phyloP scores from a whole-genome alignment of 2,888 invertebrate species.

The Cerastis rubricosa region DNA sequence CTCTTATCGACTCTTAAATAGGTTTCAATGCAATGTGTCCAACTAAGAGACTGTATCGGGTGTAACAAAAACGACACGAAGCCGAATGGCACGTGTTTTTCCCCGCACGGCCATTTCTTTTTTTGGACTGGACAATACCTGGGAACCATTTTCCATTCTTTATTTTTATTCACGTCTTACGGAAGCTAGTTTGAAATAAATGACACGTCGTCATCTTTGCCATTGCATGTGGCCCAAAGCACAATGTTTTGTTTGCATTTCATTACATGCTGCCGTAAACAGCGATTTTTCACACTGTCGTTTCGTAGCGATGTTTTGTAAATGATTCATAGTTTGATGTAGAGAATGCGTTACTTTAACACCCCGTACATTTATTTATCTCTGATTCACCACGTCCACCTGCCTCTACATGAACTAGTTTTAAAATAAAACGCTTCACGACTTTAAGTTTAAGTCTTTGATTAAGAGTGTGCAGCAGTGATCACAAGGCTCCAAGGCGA shows the following conservation, averaged over 20 bases:
- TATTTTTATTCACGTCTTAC: neutral
- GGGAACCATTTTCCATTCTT: neutral
- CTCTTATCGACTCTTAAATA: neutral
- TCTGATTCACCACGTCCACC: conserved; percentile 6
- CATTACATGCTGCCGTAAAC: neutral
- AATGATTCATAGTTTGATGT: neutral
- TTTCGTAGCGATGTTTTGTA: neutral
- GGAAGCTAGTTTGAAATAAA: neutral
- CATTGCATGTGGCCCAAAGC: neutral
- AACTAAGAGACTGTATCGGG: neutral
- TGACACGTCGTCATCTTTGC: neutral
- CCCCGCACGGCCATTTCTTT: neutral
- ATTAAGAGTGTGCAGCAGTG: conserved; percentile 40
- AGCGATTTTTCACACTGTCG: neutral
- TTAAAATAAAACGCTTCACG: conserved; percentile 16
- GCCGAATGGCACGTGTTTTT: neutral
- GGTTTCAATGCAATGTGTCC: neutral
- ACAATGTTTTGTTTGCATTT: neutral
- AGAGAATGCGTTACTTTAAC: neutral
- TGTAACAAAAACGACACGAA: neutral
- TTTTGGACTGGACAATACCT: neutral
- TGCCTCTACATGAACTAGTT: neutral
- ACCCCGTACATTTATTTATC: neutral
- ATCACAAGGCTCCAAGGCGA: conserved; percentile 39
- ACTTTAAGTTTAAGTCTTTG: conserved; percentile 42